phyloP scores from a whole-genome alignment of 2,113 vertebrate species.

The Chaetodon trifascialis region DNA sequence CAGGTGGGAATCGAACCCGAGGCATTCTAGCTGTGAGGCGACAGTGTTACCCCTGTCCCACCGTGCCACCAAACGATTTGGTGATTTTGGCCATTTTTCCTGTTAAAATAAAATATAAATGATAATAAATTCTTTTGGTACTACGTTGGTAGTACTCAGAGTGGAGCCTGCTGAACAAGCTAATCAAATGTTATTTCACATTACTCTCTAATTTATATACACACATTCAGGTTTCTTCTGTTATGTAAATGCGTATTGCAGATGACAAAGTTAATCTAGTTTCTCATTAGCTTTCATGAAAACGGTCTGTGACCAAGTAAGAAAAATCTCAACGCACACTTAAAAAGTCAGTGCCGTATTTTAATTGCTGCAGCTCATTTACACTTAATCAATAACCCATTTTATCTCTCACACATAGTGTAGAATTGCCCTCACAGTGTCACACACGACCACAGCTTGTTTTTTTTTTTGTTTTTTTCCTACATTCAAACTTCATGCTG shows the following conservation, averaged over 20 bases:
- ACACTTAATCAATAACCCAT: constrained; percentile 7
- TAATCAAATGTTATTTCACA: neutral
- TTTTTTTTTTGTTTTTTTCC: constrained; percentile 6
- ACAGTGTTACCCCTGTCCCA: too few relatives aligned
- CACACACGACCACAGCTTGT: neutral
- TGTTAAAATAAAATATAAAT: too few relatives aligned
- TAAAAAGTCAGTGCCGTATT: neutral
- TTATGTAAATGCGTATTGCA: neutral
- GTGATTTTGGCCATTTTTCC: too few relatives aligned
- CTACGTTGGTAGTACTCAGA: neutral
- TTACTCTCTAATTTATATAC: neutral
- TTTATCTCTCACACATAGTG: neutral
- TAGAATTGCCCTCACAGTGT: neutral
- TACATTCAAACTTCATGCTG: neutral
- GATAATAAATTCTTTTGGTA: too few relatives aligned
- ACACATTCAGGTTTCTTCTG: neutral
- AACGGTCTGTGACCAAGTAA: neutral
- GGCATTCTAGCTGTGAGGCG: too few relatives aligned
- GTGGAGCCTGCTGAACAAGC: neutral
- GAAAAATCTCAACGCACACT: neutral
- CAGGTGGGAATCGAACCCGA: too few relatives aligned
- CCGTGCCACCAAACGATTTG: too few relatives aligned
- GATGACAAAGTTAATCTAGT: neutral
- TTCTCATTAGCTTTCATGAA: neutral
- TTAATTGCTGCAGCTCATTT: neutral